Conservation (phyloP, 35 echinoderm and acorn worm species). For the Acanthaster planci region DNA sequence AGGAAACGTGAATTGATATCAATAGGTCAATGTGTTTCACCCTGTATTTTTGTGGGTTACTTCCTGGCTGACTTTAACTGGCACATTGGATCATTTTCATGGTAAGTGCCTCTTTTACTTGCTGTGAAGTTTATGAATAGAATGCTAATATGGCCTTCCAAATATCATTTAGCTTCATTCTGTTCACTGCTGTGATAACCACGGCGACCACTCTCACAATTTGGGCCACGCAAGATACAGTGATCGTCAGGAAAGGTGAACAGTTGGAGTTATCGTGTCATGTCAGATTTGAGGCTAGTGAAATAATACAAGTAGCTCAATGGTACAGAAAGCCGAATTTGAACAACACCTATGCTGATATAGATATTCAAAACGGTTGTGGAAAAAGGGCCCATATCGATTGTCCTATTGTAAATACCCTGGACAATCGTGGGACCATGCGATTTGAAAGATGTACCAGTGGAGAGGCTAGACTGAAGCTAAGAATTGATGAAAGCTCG, state of each 20-base stretch:
- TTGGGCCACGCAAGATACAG: too few relatives aligned
- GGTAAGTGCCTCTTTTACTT: too few relatives aligned
- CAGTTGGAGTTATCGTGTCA: background rate
- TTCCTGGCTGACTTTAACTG: too few relatives aligned
- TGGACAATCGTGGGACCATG: background rate
- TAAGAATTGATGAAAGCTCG: background rate
- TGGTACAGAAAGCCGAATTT: background rate
- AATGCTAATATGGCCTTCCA: too few relatives aligned
- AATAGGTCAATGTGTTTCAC: too few relatives aligned
- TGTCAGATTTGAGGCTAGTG: background rate
- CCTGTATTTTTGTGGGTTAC: too few relatives aligned
- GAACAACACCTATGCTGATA: background rate
- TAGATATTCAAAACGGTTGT: background rate
- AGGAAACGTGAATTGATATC: too few relatives aligned
- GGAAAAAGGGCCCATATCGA: too few relatives aligned
- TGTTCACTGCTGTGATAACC: background rate
- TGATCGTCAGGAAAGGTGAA: background rate
- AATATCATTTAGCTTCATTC: background rate
- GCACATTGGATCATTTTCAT: too few relatives aligned
- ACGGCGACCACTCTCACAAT: background rate
- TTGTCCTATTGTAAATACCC: too few relatives aligned
- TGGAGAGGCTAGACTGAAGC: background rate
- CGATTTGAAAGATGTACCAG: background rate
- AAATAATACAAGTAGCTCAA: background rate
- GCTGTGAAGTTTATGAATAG: too few relatives aligned